Percentiles rank a stretch among this genome's conserved stretches.
Evolutionary conservation across 2,797 vertebrate genomes (phyloP).

Genomic region (Artibeus lituratus): DNA sequence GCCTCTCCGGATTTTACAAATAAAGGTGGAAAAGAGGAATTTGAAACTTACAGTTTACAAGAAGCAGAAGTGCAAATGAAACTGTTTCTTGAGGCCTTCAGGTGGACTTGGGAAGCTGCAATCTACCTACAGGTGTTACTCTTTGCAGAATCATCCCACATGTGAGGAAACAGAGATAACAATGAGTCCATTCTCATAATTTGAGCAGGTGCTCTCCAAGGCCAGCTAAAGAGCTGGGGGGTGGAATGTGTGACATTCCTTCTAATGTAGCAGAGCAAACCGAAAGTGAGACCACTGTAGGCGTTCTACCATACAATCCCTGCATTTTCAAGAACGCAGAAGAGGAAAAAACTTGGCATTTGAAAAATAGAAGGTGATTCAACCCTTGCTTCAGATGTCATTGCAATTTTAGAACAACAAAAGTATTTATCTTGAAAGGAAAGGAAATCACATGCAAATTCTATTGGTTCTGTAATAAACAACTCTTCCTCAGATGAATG

Average conservation of each 20-base stretch:
- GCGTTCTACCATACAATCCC: not conserved
- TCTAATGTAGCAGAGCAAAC: not conserved
- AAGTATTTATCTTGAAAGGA: not conserved
- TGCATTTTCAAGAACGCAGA: not conserved
- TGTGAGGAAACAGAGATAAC: not conserved
- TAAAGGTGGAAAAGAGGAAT: not conserved
- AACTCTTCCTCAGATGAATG: not conserved
- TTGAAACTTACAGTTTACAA: not conserved
- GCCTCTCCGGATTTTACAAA: not conserved
- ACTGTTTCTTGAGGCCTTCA: not conserved
- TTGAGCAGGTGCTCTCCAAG: not conserved
- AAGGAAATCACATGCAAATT: not conserved
- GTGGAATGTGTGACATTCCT: no score
- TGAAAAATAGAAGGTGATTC: not conserved
- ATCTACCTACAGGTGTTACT: not conserved
- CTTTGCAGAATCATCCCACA: not conserved
- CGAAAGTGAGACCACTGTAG: not conserved
- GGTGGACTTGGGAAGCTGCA: not conserved
- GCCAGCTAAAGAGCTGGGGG: not conserved
- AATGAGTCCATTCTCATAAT: not conserved
- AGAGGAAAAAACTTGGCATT: not conserved
- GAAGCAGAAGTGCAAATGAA: not conserved
- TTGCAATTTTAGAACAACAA: not conserved
- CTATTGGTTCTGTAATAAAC: not conserved
- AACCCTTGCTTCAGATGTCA: not conserved